Evolutionary conservation across 1,140 invertebrate species (phyloP).

Genomic region (Akabosia matsudoensis): DNA sequence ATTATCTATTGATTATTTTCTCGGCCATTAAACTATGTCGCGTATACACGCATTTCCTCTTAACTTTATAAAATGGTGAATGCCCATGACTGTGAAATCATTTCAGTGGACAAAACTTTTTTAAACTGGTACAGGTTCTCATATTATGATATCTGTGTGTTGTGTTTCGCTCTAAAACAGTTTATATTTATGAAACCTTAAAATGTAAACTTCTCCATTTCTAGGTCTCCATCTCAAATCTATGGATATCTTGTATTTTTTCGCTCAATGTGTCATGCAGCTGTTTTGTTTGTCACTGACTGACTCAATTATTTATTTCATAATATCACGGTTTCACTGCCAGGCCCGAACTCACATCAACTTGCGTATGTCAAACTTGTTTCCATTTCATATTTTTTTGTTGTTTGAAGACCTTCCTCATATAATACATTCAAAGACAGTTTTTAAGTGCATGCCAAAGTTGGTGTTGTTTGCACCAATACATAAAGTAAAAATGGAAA

Average conservation of each 20-base stretch:
- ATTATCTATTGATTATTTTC: too few relatives aligned
- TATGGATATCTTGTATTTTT: too few relatives aligned
- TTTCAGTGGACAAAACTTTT: too few relatives aligned
- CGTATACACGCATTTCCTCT: too few relatives aligned
- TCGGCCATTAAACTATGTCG: too few relatives aligned
- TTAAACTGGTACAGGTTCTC: too few relatives aligned
- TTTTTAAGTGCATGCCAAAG: not conserved
- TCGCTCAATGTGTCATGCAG: constrained; percentile 17
- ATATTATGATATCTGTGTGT: too few relatives aligned
- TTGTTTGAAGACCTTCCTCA: constrained; percentile 7
- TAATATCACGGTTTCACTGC: not conserved
- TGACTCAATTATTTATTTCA: constrained; percentile 8
- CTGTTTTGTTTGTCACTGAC: constrained; percentile 5
- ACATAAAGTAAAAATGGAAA: not conserved
- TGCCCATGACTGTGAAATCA: too few relatives aligned
- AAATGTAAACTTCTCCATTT: not conserved
- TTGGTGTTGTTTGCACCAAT: not conserved
- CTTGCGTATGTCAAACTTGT: constrained; percentile 12
- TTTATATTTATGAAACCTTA: not conserved
- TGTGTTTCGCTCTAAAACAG: too few relatives aligned
- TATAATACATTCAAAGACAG: not conserved
- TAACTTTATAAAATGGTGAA: too few relatives aligned
- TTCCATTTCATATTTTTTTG: constrained; percentile 12
- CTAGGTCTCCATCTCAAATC: not conserved
- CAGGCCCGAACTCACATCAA: not conserved